Base-by-base conservation (phyloP, 2,888 invertebrate species). In the Amphipoea oculea region DNA sequence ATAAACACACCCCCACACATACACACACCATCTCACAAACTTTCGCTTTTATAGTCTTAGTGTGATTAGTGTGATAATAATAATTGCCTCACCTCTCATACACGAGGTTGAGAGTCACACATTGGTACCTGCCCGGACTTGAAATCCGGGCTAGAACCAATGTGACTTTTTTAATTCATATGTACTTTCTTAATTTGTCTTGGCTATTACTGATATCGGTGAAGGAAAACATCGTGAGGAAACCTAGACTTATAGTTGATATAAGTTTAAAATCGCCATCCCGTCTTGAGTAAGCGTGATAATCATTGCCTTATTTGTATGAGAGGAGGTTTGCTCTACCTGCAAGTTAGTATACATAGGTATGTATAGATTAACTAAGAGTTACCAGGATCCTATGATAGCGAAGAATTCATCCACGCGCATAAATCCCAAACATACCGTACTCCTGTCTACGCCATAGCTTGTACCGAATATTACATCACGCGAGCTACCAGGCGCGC, bases 401-500 rank as follows among this genome's bases (percentile, higher is more conserved):
- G 40, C 20, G 20, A n/a, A 60, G 4, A 62, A 20, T 62, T 42
- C n/a, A 20, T 63, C 0, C n/a, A 62, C 1, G 17, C 2, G 3
- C 29, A 73, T 45, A 36, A 57, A 57, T 57, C n/a, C 6, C 14
- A 63, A 40, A 75, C 3, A 14, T 62, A 62, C 14, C 40, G 48
- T 40, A n/a, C 23, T 63, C 81, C 45, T 29, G n/a, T n/a, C 17
- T 63, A 14, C 62, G n/a, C 17, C 68, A 68, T 9, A 48, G 12
- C 51, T 66, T 11, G 48, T 73, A 78, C 48, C 29, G 40, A 63
- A 20, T 5, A 69, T 85, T 86, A 83, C 84, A 86, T 86, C 79
- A 86, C 67, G 14, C 17, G 17, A 54, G n/a, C 4, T 76, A 86
- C 84, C 68, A 87, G 84, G 85, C 84, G 73, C 67, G 20, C 76